phyloP scores from a whole-genome alignment of 2,797 vertebrate genomes.

The Cossypha niveicapilla region DNA sequence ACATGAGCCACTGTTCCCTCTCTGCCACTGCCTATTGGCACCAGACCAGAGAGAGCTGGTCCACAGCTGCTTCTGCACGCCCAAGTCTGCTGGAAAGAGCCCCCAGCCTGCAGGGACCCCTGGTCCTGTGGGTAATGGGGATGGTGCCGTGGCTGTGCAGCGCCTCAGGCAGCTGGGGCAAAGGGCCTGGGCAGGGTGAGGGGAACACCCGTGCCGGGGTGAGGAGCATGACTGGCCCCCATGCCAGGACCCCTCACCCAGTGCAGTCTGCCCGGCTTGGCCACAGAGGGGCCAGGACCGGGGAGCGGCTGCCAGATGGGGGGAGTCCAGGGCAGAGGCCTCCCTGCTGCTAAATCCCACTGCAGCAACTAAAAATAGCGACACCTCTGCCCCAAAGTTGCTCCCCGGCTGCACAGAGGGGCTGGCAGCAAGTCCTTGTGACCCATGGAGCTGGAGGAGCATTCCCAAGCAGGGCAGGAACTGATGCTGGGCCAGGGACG shows the following conservation, averaged over 20 bases:
- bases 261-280: constrained; percentile 58
- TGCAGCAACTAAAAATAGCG: constrained; percentile 56
- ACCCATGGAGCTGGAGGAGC: neutral
- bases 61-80: rapidly evolving
- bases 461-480: neutral
- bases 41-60: neutral
- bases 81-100: neutral
- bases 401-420: neutral
- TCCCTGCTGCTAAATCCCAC: constrained; percentile 45
- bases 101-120: neutral
- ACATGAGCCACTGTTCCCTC: neutral
- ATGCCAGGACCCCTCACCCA: constrained; percentile 60
- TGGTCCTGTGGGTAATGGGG: rapidly evolving
- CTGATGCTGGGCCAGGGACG: neutral
- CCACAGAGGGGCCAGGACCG: rapidly evolving
- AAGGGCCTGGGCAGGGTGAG: neutral
- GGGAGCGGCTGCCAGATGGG: neutral
- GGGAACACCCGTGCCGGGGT: rapidly evolving
- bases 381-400: constrained; percentile 57
- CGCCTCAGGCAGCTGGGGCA: neutral
- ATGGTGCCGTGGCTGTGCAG: rapidly evolving
- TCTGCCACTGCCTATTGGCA: rapidly evolving
- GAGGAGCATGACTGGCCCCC: neutral
- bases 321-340: constrained; percentile 56
- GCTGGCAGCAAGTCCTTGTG: neutral